Evolutionary conservation across 2,113 vertebrate genomes (phyloP), one percentile per base, ranked within the genome.

Genomic region (Alectura lathami): DNA sequence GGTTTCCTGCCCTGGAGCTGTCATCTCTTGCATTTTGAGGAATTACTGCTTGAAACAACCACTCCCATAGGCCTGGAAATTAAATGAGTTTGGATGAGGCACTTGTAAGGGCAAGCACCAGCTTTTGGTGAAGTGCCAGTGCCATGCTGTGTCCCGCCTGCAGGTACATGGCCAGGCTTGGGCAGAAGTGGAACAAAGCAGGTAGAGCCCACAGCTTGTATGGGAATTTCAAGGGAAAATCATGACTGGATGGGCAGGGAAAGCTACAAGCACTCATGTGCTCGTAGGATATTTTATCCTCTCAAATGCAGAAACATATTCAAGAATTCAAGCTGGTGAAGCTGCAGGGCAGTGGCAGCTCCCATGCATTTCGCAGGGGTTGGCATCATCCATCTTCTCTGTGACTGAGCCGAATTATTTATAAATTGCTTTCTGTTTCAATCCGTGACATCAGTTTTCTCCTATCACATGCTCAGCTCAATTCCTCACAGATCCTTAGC

Each of bases 201-300:
- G 17, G 2, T 32, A 38, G 43, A 21, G 9, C 7, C 82, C 4
- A 0, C 4, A 0, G 2, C 17, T 26, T 36, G 16, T 11, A 8
- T 16, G 5, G 18, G 9, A 38, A 43, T 17, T 38, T 43, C 23
- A 54, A 83, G 64, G 66, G 51, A 54, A 45, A 23, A 29, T 53
- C 7, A 4, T 17, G 30, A 47, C 0, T 16, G 32, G 26, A 32
- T 6, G 20, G 66, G 14, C 18, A n/a, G 26, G 30, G 76, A 89
- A 26, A 84, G 13, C 13, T 29, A n/a, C 11, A 3, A 32, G 15
- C 4, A 1, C 21, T n/a, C 53, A 5, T 1, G 14, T 47, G 26
- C 16, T 69, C 56, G 53, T 66, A 14, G 17, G 74, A 2, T 4
- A 5, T 3, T 75, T 63, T 14, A 27, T 6, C 34, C 38, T 67